Percentiles rank a stretch among this genome's conserved stretches.
These are phyloP conservation scores for Dendrocincla fuliginosa DNA, from an alignment of 2,797 vertebrate genomes.

Conservation along the genomic window DNA sequence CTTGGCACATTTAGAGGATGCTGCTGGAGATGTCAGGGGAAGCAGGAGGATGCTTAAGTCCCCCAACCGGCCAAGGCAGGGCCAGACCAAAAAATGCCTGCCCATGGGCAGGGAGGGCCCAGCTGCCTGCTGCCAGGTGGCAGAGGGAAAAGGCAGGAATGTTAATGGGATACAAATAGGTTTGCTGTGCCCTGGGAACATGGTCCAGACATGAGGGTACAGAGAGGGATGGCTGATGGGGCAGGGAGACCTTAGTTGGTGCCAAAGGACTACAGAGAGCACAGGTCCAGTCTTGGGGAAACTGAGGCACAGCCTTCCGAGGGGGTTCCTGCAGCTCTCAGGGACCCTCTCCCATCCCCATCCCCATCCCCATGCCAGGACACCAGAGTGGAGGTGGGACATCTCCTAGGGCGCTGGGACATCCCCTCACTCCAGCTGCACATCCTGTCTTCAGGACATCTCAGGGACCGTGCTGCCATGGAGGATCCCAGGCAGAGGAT, in stretches of 20 bases:
- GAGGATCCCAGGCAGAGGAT: background rate
- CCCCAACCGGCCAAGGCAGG: background rate
- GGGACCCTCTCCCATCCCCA: background rate
- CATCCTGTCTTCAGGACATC: background rate
- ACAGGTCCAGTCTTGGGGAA: background rate
- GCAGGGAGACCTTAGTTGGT: background rate
- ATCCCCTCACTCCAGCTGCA: background rate
- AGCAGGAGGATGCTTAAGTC: background rate
- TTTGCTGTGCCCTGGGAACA: background rate
- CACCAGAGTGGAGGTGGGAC: background rate
- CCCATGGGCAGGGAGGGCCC: background rate
- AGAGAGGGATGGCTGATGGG: background rate
- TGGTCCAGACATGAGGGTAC: background rate
- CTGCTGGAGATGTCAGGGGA: accelerated
- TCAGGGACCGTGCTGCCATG: accelerated
- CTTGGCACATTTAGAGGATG: background rate
- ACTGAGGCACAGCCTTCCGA: background rate
- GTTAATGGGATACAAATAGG: background rate
- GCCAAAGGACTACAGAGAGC: background rate
- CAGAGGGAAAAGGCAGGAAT: background rate
- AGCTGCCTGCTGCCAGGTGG: background rate
- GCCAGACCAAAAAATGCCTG: background rate
- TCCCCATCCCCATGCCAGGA: background rate
- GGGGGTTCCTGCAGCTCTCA: background rate
- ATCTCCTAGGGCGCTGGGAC: accelerated